Base-by-base conservation (phyloP, 2,797 vertebrate genomes). In the Cryptoprocta ferox region DNA sequence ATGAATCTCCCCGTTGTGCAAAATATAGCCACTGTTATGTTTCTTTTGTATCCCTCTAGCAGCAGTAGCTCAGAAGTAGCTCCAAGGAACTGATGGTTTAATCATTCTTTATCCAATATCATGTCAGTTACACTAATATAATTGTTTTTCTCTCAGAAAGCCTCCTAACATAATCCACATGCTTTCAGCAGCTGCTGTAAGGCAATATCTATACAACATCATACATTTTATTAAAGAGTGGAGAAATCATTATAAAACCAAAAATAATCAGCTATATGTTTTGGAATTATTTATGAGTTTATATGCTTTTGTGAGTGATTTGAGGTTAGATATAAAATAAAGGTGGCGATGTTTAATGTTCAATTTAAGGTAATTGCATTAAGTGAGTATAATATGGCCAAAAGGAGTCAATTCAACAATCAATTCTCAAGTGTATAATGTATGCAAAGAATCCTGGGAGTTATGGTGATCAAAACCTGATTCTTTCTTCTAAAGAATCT, bases 31-130 rank as follows among this genome's bases (percentile, higher is more conserved):
- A 66, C 61, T 81, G 37, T 59, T 68, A 32, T 18, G 83, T 70
- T 89, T 92, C 53, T 59, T 88, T 82, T 94, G 61, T 63, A 85
- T 53, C 50, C 39, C 32, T 96, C 30, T 16, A 84, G 80, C n/a
- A 84, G 11, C 19, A 82, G 28, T 63, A 86, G 32, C 73, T 97
- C 66, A 91, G 87, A 92, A 95, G 78, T 53, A 82, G 86, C 95
- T 96, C 90, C 81, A 85, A 71, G 35, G 65, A 95, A n/a, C 35
- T 61, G 37, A 75, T 2, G 6, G 48, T 79, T 95, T 96, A 93
- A 97, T 96, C 90, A 82, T 83, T 83, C n/a, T 66, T 97, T 82
- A 70, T 71, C 88, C 50, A 90, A 61, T 82, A 96, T 94, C 73
- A 82, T 28, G 32, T 81, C 81, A 91, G 30, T 91, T 85, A 48